Percentiles rank a stretch among this genome's conserved stretches.
phyloP scores from a whole-genome alignment of 2,888 invertebrate species.

The Aphodius sticticus region DNA sequence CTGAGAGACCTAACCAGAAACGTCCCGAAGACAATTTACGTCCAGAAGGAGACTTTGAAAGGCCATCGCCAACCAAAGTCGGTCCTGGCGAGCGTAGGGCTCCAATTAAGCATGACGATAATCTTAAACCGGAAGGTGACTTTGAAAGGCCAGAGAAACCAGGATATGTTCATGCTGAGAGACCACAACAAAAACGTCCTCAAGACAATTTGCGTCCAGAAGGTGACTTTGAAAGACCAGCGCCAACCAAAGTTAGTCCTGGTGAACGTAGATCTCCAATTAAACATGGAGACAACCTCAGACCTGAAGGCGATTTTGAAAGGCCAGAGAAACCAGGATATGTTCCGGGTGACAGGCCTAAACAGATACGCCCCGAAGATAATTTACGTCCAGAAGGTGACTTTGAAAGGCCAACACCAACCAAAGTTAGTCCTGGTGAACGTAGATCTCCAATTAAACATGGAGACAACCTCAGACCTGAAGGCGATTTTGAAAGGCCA shows the following conservation, averaged over 20 bases:
- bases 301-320: conserved; percentile 58
- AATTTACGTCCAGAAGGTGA: conserved; percentile 64
- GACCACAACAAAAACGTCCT: conserved; percentile 54
- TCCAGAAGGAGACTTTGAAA: conserved; percentile 59
- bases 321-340: conserved; percentile 42
- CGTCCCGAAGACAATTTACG: conserved; percentile 61
- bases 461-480: conserved; percentile 66
- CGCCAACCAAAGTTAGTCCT: conserved; percentile 57
- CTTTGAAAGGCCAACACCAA: conserved; percentile 56
- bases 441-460: conserved; percentile 60
- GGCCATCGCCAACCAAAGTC: conserved; percentile 54
- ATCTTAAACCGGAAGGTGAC: conserved; percentile 66
- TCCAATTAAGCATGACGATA: conserved; percentile 65
- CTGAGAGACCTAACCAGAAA: conserved; percentile 57
- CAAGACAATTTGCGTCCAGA: conserved; percentile 55
- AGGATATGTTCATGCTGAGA: conserved; percentile 55
- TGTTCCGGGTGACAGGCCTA: conserved; percentile 60
- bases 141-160: conserved; percentile 59
- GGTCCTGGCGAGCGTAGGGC: conserved; percentile 60
- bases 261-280: conserved; percentile 58
- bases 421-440: conserved; percentile 55
- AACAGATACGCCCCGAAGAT: conserved; percentile 62
- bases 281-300: conserved; percentile 61
- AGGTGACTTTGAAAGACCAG: conserved; percentile 62
- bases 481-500: conserved; percentile 63